Percentiles rank a stretch among this genome's conserved stretches.
phyloP scores from a whole-genome alignment of 2,797 vertebrate species.

The Lepus oiostolus region DNA sequence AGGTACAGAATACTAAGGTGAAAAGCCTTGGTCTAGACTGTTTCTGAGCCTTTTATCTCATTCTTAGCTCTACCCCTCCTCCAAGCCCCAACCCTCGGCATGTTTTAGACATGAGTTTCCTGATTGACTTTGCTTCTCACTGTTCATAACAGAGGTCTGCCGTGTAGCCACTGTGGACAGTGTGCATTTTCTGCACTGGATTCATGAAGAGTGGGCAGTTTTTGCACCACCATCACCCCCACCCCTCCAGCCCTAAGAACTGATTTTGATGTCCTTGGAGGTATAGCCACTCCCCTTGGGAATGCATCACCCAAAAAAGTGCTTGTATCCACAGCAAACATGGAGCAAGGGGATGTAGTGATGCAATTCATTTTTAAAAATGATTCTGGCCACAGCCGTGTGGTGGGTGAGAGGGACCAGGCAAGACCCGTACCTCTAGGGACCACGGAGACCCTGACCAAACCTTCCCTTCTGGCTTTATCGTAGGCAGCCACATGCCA shows the following conservation, averaged over 20 bases:
- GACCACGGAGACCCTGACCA: not conserved
- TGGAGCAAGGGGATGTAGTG: too few relatives aligned
- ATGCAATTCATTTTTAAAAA: not conserved
- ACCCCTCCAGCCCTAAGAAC: too few relatives aligned
- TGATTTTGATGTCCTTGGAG: not conserved
- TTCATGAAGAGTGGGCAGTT: not conserved
- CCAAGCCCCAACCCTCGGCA: not conserved
- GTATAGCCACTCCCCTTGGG: rapidly evolving
- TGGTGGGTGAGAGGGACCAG: not conserved
- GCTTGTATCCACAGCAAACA: not conserved
- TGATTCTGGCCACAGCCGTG: not conserved
- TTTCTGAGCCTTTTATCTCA: not conserved
- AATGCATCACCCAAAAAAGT: rapidly evolving
- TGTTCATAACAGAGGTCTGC: not conserved
- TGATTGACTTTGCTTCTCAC: not conserved
- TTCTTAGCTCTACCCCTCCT: too few relatives aligned
- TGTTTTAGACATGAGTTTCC: not conserved
- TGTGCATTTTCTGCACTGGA: not conserved
- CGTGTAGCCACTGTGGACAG: not conserved
- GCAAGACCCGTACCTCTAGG: rapidly evolving
- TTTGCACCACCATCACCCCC: not conserved
- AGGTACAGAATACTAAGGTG: rapidly evolving
- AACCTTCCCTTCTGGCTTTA: not conserved
- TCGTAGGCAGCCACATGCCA: not conserved
- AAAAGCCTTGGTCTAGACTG: not conserved